These are phyloP conservation scores for Hydrolagus affinis DNA, from an alignment of 2,113 vertebrate species.

Conservation along the genomic window DNA sequence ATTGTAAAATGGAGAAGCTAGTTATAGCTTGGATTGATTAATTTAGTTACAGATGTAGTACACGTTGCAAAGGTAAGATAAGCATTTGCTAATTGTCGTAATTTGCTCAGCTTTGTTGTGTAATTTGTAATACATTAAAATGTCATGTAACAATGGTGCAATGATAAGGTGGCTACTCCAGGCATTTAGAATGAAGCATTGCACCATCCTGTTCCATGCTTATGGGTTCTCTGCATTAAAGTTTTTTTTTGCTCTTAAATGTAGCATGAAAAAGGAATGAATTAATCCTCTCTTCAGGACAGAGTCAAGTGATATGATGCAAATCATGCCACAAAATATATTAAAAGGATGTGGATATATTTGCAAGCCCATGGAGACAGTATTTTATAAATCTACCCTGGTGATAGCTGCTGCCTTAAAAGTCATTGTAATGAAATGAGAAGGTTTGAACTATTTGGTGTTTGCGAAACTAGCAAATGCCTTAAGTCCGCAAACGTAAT, in stretches of 20 bases:
- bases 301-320: background rate
- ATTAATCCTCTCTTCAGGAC: background rate
- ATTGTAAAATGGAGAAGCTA: constrained; percentile 6
- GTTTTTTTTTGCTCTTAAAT: background rate
- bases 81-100: constrained; percentile 53
- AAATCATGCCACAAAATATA: background rate
- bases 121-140: constrained; percentile 49
- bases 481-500: background rate
- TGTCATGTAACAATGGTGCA: constrained; percentile 47
- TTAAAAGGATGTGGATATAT: background rate
- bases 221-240: background rate
- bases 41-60: background rate
- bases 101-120: constrained; percentile 48
- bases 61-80: background rate
- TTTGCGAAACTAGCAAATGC: background rate
- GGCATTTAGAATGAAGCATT: constrained; percentile 45
- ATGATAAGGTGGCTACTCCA: constrained; percentile 40
- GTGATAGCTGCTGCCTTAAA: background rate
- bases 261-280: background rate
- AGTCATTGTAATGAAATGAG: background rate
- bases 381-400: background rate
- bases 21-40: background rate
- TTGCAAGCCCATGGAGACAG: background rate
- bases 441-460: background rate
- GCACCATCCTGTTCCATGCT: constrained; percentile 36